Percentiles rank a stretch among this genome's conserved stretches.
Conservation (phyloP, 2,888 invertebrate genomes). For the Caenorhabditis sp. region DNA sequence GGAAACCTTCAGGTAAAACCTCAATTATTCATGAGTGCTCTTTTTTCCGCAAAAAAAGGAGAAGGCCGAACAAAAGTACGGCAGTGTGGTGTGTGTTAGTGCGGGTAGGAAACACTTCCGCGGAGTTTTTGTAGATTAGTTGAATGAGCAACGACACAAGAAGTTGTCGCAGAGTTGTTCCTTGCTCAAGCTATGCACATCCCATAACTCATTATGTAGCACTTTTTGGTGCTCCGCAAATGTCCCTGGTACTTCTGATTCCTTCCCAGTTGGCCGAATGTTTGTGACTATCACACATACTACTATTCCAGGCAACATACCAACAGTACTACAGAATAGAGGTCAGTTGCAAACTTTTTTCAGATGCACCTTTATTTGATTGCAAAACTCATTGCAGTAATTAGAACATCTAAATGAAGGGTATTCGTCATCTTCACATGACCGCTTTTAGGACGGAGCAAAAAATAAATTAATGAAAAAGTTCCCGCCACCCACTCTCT, state of each 20-base stretch:
- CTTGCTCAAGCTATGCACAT: constrained; percentile 57
- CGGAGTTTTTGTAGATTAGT: constrained; percentile 59
- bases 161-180: constrained; percentile 32
- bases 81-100: neutral
- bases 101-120: constrained; percentile 49
- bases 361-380: too few relatives aligned
- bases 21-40: constrained; percentile 60
- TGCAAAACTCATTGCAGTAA: too few relatives aligned
- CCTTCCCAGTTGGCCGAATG: constrained; percentile 34
- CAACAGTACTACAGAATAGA: constrained; percentile 13
- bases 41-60: constrained; percentile 23
- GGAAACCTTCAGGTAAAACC: constrained; percentile 62
- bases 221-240: constrained; percentile 58
- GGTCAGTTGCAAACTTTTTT: constrained; percentile 31
- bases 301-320: constrained; percentile 30
- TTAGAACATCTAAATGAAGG: too few relatives aligned
- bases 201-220: constrained; percentile 64
- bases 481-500: neutral
- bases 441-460: constrained; percentile 5
- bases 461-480: neutral
- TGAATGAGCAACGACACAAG: constrained; percentile 40
- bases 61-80: constrained; percentile 35
- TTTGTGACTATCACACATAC: constrained; percentile 53
- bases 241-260: constrained; percentile 51
- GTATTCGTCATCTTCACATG: too few relatives aligned